Conservation (phyloP, 2,888 invertebrate genomes). For the Phyto melanocephala region DNA sequence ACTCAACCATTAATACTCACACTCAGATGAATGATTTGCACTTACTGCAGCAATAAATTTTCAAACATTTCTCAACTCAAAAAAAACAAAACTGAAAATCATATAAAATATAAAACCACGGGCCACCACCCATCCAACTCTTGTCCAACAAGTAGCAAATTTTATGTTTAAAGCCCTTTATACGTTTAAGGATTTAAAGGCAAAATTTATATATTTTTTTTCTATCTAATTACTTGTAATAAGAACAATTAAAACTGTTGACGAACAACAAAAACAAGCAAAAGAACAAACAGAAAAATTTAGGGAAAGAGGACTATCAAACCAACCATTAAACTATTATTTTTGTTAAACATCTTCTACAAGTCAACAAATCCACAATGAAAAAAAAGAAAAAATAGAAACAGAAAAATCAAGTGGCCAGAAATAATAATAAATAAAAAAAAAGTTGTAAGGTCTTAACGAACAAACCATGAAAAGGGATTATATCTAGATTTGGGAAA, state of each 20-base stretch:
- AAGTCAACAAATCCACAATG: constrained; percentile 38
- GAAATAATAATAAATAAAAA: background rate
- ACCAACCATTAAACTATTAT: constrained; percentile 49
- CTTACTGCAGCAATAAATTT: constrained; percentile 55
- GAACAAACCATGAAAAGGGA: constrained; percentile 55
- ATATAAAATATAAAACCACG: background rate
- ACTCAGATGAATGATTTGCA: constrained; percentile 39
- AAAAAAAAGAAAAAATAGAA: too few species aligned
- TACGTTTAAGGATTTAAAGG: background rate
- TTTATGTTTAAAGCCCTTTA: background rate
- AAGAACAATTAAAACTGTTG: constrained; percentile 52
- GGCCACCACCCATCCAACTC: background rate
- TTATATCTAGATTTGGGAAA: constrained; percentile 44
- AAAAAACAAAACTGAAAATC: background rate
- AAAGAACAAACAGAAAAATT: constrained; percentile 17
- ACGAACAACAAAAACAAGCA: background rate
- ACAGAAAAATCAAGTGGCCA: constrained; percentile 2
- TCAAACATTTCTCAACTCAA: constrained; percentile 11
- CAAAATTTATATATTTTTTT: too few species aligned
- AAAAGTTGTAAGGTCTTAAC: constrained; percentile 37
- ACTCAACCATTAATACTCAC: background rate
- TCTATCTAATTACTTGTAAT: constrained; percentile 52
- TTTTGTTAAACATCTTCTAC: constrained; percentile 39
- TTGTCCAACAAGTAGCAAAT: background rate
- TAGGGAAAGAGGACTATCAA: background rate